phyloP scores from a whole-genome alignment of 30 jellyfish, hydroid and myxozoan genomes.

The Sanderia malayensis region DNA sequence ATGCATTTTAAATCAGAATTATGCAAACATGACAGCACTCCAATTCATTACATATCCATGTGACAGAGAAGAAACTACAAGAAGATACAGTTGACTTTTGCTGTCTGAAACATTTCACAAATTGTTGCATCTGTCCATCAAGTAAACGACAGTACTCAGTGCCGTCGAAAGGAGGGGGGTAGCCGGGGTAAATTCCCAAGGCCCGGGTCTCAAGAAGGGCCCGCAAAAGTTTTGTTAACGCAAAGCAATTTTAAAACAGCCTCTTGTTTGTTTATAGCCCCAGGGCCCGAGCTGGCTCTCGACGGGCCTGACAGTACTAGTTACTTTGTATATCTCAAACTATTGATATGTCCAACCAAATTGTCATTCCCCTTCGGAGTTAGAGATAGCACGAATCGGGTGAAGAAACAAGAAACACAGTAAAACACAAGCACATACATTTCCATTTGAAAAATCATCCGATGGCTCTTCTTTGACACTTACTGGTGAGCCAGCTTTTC shows the following conservation, averaged over 20 bases:
- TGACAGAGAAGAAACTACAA: too few relatives aligned
- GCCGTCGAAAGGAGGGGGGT: neutral
- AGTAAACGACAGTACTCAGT: neutral
- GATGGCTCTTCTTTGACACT: slow-evolving; percentile 5
- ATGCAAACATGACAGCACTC: too few relatives aligned
- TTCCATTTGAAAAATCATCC: slow-evolving; percentile 1
- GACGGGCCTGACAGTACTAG: neutral
- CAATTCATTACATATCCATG: too few relatives aligned
- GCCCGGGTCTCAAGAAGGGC: too few relatives aligned
- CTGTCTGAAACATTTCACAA: too few relatives aligned
- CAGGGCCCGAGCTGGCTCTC: too few relatives aligned
- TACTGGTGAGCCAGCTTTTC: neutral
- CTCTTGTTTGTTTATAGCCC: too few relatives aligned
- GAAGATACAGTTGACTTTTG: too few relatives aligned
- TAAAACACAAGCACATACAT: neutral
- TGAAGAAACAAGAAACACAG: neutral
- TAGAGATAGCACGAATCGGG: neutral
- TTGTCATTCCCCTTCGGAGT: neutral
- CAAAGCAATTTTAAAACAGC: too few relatives aligned
- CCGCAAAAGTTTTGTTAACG: too few relatives aligned
- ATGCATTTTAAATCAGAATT: neutral
- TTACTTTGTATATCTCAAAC: neutral
- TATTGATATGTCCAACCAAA: neutral
- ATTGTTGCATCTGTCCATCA: too few relatives aligned
- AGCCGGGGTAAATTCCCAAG: too few relatives aligned